phyloP scores from a whole-genome alignment of 1,140 invertebrate genomes.

The Macrobrachium rosenbergii region DNA sequence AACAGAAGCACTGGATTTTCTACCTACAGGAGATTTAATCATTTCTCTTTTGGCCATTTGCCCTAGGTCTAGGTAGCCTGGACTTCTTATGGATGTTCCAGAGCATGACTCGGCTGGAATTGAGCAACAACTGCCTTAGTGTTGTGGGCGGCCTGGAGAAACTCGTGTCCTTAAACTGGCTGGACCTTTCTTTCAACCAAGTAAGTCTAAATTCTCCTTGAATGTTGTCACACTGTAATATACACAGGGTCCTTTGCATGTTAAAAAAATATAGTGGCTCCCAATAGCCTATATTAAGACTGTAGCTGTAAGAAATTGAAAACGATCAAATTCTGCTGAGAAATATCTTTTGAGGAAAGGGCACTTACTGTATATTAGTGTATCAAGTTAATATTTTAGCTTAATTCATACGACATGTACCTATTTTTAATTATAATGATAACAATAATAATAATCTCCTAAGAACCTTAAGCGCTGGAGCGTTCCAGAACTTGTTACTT shows the following conservation, averaged over 20 bases:
- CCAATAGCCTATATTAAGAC: too few relatives aligned
- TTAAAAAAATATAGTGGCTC: too few relatives aligned
- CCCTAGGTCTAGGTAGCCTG: conserved; percentile 43
- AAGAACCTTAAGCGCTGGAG: too few relatives aligned
- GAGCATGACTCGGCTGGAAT: conserved; percentile 14
- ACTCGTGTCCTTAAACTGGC: conserved; percentile 25
- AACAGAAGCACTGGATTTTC: neutral
- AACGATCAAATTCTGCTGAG: too few relatives aligned
- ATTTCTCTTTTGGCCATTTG: neutral
- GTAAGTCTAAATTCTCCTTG: neutral
- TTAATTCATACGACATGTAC: too few relatives aligned
- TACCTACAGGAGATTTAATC: neutral
- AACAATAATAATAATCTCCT: too few relatives aligned
- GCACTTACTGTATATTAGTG: too few relatives aligned
- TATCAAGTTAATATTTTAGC: too few relatives aligned
- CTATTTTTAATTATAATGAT: too few relatives aligned
- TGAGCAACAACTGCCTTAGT: conserved; percentile 48
- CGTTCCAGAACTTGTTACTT: too few relatives aligned
- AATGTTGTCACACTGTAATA: neutral
- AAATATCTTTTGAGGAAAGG: too few relatives aligned
- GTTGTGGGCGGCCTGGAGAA: conserved; percentile 23
- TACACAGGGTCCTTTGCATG: neutral
- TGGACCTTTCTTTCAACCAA: conserved; percentile 54
- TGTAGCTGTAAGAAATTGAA: too few relatives aligned
- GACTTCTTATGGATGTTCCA: conserved; percentile 48